Evolutionary conservation across 1,140 invertebrate species (phyloP).

Genomic region (Papilio polyxenes): DNA sequence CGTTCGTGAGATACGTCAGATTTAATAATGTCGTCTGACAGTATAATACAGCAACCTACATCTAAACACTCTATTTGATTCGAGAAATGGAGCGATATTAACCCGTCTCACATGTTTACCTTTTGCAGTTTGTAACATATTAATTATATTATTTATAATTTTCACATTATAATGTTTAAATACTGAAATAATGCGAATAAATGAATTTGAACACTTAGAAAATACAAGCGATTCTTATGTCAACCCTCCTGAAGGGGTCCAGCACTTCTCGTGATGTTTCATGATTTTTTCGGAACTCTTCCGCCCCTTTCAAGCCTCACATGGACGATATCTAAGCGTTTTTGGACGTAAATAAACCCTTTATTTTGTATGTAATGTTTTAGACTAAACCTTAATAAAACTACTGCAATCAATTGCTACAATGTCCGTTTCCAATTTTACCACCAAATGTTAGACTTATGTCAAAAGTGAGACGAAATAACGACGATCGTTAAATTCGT

Average conservation of each 20-base stretch:
- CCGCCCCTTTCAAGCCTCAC: no score
- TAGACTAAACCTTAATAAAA: background rate
- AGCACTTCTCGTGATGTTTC: no score
- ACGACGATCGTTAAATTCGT: slow-evolving; percentile 19
- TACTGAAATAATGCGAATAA: no score
- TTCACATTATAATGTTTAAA: no score
- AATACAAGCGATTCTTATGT: no score
- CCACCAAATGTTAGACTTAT: slow-evolving; percentile 17
- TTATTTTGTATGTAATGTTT: background rate
- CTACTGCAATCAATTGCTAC: background rate
- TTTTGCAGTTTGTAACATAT: background rate
- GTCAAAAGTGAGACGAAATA: background rate
- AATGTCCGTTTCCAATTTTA: background rate
- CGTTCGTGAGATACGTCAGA: background rate
- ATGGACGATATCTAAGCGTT: no score
- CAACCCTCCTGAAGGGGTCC: no score
- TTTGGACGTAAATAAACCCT: no score
- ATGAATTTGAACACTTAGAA: no score
- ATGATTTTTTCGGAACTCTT: no score
- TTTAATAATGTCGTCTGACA: slow-evolving; percentile 21
- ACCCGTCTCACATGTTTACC: slow-evolving; percentile 3
- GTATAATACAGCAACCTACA: slow-evolving; percentile 1
- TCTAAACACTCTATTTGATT: slow-evolving; percentile 17
- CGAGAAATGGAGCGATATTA: background rate
- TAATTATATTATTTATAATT: background rate